phyloP scores from a whole-genome alignment of 2,888 invertebrate genomes.

The Ecdyonurus torrentis region DNA sequence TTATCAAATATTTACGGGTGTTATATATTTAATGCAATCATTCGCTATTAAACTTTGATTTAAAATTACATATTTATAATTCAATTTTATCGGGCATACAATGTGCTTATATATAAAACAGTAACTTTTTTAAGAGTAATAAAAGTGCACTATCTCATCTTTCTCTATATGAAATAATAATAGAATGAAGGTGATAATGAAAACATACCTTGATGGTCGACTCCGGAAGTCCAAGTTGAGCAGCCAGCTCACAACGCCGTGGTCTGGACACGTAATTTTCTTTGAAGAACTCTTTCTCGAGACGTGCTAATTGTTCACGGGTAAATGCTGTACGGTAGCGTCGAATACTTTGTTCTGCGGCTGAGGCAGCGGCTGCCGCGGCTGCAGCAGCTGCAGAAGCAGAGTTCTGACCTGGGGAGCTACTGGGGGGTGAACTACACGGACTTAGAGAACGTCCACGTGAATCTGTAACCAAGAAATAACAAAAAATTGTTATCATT shows the following conservation, averaged over 20 bases:
- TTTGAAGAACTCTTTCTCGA: slow-evolving; percentile 92
- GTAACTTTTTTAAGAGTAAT: too few relatives aligned
- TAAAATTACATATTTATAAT: background rate
- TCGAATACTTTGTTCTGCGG: slow-evolving; percentile 48
- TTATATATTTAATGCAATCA: background rate
- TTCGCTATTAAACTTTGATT: background rate
- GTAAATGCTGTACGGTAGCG: slow-evolving; percentile 96
- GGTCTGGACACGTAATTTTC: slow-evolving; percentile 97
- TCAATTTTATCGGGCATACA: too few relatives aligned
- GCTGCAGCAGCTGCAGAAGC: slow-evolving; percentile 1
- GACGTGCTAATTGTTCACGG: slow-evolving; percentile 72
- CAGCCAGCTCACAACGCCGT: slow-evolving; percentile 83
- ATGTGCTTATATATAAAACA: too few relatives aligned
- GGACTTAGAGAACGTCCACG: background rate
- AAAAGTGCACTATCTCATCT: too few relatives aligned
- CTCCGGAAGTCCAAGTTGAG: slow-evolving; percentile 83
- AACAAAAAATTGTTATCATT: background rate
- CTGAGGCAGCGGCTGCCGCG: background rate
- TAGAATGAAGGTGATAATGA: too few relatives aligned
- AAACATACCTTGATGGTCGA: slow-evolving; percentile 86
- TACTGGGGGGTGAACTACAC: background rate
- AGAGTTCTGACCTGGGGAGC: background rate
- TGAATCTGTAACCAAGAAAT: background rate
- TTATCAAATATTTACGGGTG: background rate
- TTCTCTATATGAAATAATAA: too few relatives aligned